phyloP scores from a whole-genome alignment of 2,113 vertebrate species.

The Stercorarius parasiticus region DNA sequence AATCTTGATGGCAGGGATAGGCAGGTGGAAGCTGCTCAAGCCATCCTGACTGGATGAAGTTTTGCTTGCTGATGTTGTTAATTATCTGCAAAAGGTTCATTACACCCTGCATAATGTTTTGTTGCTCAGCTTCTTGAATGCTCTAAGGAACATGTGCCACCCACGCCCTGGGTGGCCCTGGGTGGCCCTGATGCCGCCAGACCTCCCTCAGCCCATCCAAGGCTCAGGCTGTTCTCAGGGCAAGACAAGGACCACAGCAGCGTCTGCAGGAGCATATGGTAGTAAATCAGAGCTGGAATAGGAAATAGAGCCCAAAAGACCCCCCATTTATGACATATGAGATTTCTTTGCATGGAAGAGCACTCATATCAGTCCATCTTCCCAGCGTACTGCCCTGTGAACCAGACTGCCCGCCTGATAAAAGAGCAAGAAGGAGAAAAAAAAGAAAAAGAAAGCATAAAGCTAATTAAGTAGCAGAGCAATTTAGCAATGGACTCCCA shows the following conservation, averaged over 20 bases:
- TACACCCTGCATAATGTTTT: not conserved
- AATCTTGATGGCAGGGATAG: not conserved
- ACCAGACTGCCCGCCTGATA: not conserved
- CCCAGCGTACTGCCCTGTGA: not conserved
- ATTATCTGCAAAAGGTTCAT: not conserved
- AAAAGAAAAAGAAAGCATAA: not conserved
- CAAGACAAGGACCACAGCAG: not conserved
- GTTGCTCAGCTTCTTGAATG: not conserved
- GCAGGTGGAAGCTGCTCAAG: not conserved
- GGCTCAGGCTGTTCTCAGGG: not conserved
- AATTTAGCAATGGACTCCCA: not conserved
- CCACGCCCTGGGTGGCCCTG: not conserved
- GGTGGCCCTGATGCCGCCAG: not conserved
- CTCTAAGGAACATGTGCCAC: not conserved
- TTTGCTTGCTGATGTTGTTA: not conserved
- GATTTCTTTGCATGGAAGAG: not conserved
- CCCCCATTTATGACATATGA: not conserved
- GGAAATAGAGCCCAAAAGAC: not conserved
- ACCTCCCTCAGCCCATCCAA: not conserved
- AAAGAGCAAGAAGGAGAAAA: not conserved
- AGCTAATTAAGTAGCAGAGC: not conserved
- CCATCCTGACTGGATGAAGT: not conserved
- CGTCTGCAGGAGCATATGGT: not conserved
- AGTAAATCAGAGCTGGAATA: not conserved
- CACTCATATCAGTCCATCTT: not conserved